Evolutionary conservation across 2,113 vertebrate species (phyloP), one percentile per base, ranked within the genome.

Genomic region (Bufo gargarizans): DNA sequence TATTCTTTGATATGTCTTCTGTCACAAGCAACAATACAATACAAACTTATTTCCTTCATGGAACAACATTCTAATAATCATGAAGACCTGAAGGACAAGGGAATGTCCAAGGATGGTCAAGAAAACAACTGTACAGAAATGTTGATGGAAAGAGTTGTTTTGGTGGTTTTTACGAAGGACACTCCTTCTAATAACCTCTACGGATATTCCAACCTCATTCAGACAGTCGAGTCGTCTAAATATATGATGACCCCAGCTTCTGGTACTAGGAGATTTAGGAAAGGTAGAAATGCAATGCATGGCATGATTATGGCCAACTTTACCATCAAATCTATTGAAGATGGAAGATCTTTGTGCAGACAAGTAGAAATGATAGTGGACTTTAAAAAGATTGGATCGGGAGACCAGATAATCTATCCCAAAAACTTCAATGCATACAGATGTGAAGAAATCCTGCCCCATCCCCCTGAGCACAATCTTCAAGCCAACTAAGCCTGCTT

Each of bases 311-410:
- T 0, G 3, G 76, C 78, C 0, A 50, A 87, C 0, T 4, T 63
- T 0, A 72, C 81, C 0, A 55, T 77, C 0, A 0, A 0, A 0
- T 22, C 19, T 0, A 76, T 33, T 5, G 89, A 91, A 7, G 49
- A 76, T 0, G 50, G 89, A 63, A 89, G 88, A 55, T 1, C 33
- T 33, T 33, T 33, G 33, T 97, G 96, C 91, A 91, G 92, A 49
- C 91, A 90, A 55, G 95, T 96, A n/a, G 94, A 97, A 92, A 97
- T 98, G 97, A 91, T 96, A 91, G 96, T 98, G 91, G 96, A 97
- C 80, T 98, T 98, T 4, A 96, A 97, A 56, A 94, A 96, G 90
- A 96, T 97, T 0, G 96, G 95, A 91, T 97, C 97, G 96, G 96
- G 96, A 50, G 94, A 95, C 91, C 97, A 96, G 96, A 97, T 98